Base-by-base conservation (phyloP, 2,113 vertebrate species). In the Chlorocebus sabaeus region DNA sequence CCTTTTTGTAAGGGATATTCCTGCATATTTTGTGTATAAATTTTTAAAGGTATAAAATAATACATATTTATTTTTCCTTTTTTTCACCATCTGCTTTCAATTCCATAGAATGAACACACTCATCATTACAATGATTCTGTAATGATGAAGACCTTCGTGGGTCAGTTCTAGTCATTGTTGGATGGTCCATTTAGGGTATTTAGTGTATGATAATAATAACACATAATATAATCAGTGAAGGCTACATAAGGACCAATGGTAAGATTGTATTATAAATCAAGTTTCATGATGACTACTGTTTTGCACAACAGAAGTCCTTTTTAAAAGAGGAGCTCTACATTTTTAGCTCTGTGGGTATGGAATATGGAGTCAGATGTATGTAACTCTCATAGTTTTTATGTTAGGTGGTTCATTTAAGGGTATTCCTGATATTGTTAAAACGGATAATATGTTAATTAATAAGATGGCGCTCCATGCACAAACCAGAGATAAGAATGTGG, bases 241-340 rank as follows among this genome's bases (percentile, higher is more conserved):
- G 22, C 7, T 70, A 10, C 5, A 0, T 3, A 5, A 43, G n/a
- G 82, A 43, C 70, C 68, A 1, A 0, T 3, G 11, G 52, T n/a
- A 38, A 48, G 78, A 20, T 1, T 16, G 25, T 9, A 6, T 7
- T 22, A 1, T 38, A 38, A 68, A n/a, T 35, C 5, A 3, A 20
- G 32, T 64, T 32, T 64, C 40, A 0, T 17, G 17, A 2, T 52
- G 8, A n/a, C 67, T 76, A 40, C 27, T 12, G 11, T 16, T 82
- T 55, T 48, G 22, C 76, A n/a, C 45, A 23, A 32, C 6, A 8
- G 50, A 40, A 14, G 27, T 8, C 20, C 43, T 50, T 43, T 55
- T 23, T 4, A 40, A 61, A 38, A 80, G 67, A 35, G 38, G 30
- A 45, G 5, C 10, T 59, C 50, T 50, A 11, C 13, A 22, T 11